These are phyloP conservation scores for Peromyscus aztecus DNA, from an alignment of 2,797 vertebrate species.

Conservation along the genomic window DNA sequence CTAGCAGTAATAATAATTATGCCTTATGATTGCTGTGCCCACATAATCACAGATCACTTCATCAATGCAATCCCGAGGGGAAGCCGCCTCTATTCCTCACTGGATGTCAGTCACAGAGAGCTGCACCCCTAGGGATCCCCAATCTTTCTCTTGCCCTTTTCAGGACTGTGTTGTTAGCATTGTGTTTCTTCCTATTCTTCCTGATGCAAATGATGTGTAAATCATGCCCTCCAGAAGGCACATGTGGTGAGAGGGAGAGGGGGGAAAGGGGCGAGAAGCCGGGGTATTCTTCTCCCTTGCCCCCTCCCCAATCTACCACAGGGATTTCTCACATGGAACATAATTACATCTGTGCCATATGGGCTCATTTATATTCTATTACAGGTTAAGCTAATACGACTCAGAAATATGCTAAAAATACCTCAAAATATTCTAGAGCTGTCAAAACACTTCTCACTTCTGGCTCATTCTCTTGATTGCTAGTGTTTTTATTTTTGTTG, in stretches of 20 bases:
- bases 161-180: conserved; percentile 88
- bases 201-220: conserved; percentile 91
- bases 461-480: conserved; percentile 86
- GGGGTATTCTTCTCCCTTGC: conserved; percentile 72
- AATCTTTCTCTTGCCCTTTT: conserved; percentile 88
- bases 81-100: conserved; percentile 85
- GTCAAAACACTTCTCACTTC: conserved; percentile 89
- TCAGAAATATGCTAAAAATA: conserved; percentile 90
- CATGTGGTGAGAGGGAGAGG: conserved; percentile 84
- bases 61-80: conserved; percentile 87
- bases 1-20: conserved; percentile 92
- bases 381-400: conserved; percentile 93
- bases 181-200: conserved; percentile 89
- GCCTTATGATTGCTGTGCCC: conserved; percentile 90
- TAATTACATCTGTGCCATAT: conserved; percentile 92
- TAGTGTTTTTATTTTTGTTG: conserved; percentile 87
- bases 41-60: conserved; percentile 91
- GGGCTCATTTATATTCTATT: conserved; percentile 93
- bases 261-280: conserved; percentile 61
- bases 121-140: conserved; percentile 86
- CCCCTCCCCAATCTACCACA: conserved; percentile 86
- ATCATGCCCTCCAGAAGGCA: conserved; percentile 89
- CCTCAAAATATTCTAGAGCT: conserved; percentile 89
- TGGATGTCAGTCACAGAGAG: conserved; percentile 90
- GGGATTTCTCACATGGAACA: conserved; percentile 90